These are phyloP conservation scores for Megatriorchis doriae DNA, from an alignment of 2,113 vertebrate genomes.

Conservation along the genomic window DNA sequence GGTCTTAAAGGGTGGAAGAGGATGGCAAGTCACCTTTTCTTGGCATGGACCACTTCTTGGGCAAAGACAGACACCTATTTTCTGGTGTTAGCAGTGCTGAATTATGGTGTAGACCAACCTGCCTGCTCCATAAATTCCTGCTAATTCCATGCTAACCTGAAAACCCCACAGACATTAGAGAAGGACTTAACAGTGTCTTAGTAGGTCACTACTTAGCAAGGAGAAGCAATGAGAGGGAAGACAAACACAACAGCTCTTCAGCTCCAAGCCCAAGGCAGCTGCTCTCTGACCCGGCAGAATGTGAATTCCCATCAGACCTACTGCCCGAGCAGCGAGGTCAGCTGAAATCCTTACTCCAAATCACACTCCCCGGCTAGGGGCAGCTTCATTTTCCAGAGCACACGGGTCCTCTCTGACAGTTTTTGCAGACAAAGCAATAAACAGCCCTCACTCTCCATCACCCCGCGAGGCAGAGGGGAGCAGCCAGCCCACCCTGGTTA, in stretches of 20 bases:
- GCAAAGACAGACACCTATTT: not conserved
- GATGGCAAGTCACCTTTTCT: not conserved
- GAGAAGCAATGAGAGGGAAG: not conserved
- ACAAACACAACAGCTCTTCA: not conserved
- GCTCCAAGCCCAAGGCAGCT: not conserved
- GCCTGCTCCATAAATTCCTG: not conserved
- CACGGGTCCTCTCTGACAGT: not conserved
- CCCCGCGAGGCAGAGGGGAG: not conserved
- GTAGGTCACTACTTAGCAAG: not conserved
- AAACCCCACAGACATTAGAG: not conserved
- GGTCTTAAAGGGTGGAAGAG: not conserved
- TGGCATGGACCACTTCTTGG: not conserved
- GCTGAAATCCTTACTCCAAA: not conserved
- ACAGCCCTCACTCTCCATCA: rapidly evolving
- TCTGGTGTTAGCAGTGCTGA: not conserved
- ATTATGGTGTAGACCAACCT: not conserved
- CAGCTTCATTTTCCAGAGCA: not conserved
- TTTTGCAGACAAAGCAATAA: not conserved
- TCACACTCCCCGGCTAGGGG: not conserved
- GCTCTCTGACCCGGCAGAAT: not conserved
- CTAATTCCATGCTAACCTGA: not conserved
- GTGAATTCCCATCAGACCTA: not conserved
- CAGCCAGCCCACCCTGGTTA: not conserved
- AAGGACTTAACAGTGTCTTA: not conserved
- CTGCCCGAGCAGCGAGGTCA: not conserved